These are phyloP conservation scores for Cistogaster globosa DNA, from an alignment of 2,888 invertebrate genomes.

Conservation along the genomic window DNA sequence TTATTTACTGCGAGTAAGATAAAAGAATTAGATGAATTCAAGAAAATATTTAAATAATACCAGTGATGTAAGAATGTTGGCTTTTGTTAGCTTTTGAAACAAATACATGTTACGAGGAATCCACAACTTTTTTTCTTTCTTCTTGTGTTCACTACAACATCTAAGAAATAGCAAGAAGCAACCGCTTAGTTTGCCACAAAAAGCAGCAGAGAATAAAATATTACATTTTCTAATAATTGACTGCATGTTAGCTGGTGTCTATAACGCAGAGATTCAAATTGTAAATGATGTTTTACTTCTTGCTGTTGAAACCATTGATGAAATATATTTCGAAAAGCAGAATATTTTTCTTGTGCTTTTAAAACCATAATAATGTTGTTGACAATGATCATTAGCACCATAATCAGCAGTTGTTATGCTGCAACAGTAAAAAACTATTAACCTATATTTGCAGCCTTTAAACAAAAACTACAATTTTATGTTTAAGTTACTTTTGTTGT, in stretches of 20 bases:
- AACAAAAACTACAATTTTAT: slow-evolving; percentile 42
- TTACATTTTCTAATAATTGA: slow-evolving; percentile 69
- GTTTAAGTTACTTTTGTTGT: background rate
- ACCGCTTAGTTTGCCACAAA: slow-evolving; percentile 19
- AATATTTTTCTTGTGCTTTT: slow-evolving; percentile 6
- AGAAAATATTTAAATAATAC: slow-evolving; percentile 66
- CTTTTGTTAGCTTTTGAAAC: slow-evolving; percentile 12
- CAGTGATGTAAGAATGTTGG: slow-evolving; percentile 68
- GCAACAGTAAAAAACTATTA: slow-evolving; percentile 50
- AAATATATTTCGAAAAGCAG: background rate
- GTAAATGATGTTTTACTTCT: slow-evolving; percentile 1
- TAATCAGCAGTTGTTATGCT: background rate
- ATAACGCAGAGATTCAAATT: background rate
- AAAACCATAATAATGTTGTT: slow-evolving; percentile 16
- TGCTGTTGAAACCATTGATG: slow-evolving; percentile 46
- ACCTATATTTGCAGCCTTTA: slow-evolving; percentile 63
- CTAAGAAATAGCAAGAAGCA: background rate
- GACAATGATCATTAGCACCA: slow-evolving; percentile 44
- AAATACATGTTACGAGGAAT: slow-evolving; percentile 41
- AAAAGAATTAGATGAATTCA: slow-evolving; percentile 37
- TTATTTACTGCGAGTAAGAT: background rate
- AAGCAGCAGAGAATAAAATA: slow-evolving; percentile 33
- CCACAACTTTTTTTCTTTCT: background rate
- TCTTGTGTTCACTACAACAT: background rate
- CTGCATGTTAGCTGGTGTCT: slow-evolving; percentile 20